phyloP scores from a whole-genome alignment of 1,140 invertebrate genomes.

The Adoxophyes honmai region DNA sequence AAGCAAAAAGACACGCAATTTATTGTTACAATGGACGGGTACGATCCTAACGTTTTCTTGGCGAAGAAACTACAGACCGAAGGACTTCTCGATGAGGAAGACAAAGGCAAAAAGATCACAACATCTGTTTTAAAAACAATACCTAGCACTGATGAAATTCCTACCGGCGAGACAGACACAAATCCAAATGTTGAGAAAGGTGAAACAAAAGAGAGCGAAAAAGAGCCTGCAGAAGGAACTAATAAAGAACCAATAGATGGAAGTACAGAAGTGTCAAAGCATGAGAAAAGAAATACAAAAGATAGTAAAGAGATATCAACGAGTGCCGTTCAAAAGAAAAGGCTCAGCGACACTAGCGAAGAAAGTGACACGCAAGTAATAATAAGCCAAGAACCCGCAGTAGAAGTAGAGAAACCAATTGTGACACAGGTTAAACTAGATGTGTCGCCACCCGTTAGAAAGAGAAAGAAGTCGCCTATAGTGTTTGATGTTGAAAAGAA shows the following conservation, averaged over 20 bases:
- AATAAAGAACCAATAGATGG: constrained; percentile 18
- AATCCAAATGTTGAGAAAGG: too few relatives aligned
- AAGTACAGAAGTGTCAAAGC: constrained; percentile 8
- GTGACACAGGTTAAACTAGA: constrained; percentile 16
- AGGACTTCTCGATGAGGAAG: constrained; percentile 53
- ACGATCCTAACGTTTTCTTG: constrained; percentile 71
- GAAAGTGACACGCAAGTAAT: constrained; percentile 58
- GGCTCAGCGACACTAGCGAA: constrained; percentile 49
- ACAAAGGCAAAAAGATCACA: constrained; percentile 30
- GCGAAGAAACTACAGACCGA: constrained; percentile 71
- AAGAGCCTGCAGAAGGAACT: constrained; percentile 32
- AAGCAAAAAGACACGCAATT: constrained; percentile 77
- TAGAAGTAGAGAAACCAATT: constrained; percentile 19
- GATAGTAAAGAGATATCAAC: constrained; percentile 10
- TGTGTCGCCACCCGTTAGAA: constrained; percentile 41
- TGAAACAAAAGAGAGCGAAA: constrained; percentile 38
- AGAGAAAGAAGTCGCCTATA: constrained; percentile 74
- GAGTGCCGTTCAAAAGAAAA: constrained; percentile 29
- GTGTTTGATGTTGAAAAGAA: constrained; percentile 71
- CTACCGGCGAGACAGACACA: too few relatives aligned
- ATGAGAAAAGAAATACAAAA: constrained; percentile 21
- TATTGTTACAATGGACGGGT: constrained; percentile 82
- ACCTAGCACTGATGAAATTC: constrained; percentile 35
- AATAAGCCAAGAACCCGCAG: constrained; percentile 34
- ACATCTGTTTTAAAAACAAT: constrained; percentile 27